Percentiles rank a stretch among this genome's conserved stretches.
These are phyloP conservation scores for Lasioglossum zephyrum DNA, from an alignment of 2,888 invertebrate genomes.

Conservation along the genomic window DNA sequence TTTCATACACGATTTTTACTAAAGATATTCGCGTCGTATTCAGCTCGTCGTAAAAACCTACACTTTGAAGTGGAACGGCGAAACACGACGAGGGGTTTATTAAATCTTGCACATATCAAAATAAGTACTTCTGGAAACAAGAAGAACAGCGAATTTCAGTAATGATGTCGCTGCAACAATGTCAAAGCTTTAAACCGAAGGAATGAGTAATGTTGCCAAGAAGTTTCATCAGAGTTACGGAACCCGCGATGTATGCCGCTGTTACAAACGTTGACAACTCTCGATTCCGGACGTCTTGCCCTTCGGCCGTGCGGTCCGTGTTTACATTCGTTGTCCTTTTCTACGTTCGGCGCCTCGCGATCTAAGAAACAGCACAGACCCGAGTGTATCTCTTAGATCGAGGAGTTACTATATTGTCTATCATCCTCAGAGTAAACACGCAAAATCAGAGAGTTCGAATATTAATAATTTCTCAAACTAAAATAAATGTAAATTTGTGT, in stretches of 20 bases:
- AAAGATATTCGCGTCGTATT: constrained; percentile 7
- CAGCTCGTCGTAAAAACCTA: neutral
- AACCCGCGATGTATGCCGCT: neutral
- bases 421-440: no score
- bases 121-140: constrained; percentile 1
- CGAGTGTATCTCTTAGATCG: no score
- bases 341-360: no score
- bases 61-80: neutral
- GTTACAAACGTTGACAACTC: constrained; percentile 11
- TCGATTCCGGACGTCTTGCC: neutral
- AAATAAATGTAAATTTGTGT: no score
- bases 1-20: neutral
- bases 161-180: neutral
- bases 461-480: no score
- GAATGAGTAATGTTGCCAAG: neutral
- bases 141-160: neutral
- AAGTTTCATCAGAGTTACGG: constrained; percentile 26
- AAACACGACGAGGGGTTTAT: constrained; percentile 3
- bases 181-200: neutral
- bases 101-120: neutral
- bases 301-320: no score
- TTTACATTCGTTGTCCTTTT: no score
- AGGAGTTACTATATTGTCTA: no score
- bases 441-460: no score
- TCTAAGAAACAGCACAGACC: no score